Conservation (phyloP, 2,797 vertebrate genomes). For the Botia almorhae region DNA sequence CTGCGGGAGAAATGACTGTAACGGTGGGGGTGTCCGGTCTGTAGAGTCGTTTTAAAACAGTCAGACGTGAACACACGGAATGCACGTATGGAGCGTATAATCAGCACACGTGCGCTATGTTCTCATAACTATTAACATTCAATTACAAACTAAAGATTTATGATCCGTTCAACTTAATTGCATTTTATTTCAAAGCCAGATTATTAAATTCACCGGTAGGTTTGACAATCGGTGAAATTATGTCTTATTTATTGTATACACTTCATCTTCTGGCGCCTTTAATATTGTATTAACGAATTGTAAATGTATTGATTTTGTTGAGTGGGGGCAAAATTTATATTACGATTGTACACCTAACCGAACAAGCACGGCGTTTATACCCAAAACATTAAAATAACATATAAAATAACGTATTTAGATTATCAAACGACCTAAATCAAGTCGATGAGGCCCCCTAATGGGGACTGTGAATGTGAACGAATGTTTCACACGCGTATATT, state of each 20-base stretch:
- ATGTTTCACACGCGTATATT: not conserved
- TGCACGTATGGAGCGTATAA: not conserved
- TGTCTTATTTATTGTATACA: not conserved
- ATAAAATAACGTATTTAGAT: not conserved
- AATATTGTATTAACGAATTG: not conserved
- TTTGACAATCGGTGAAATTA: not conserved
- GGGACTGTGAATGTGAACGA: not conserved
- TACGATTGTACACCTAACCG: not conserved
- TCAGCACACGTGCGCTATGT: not conserved
- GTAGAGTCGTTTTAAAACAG: not conserved
- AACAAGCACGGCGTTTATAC: too few species aligned
- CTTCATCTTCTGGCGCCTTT: too few species aligned
- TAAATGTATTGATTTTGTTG: not conserved
- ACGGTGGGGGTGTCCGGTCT: conserved; percentile 22
- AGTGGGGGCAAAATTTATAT: not conserved
- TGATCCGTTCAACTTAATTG: conserved; percentile 6
- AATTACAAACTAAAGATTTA: not conserved
- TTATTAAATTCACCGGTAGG: not conserved
- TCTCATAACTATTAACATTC: not conserved
- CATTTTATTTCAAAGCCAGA: not conserved
- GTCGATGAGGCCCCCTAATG: conserved; percentile 36
- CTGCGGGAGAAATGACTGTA: conserved; percentile 59
- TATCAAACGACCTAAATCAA: not conserved
- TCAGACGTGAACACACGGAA: not conserved
- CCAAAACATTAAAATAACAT: not conserved